Conservation (phyloP, 2,797 vertebrate species). For the Notamacropus eugenii region DNA sequence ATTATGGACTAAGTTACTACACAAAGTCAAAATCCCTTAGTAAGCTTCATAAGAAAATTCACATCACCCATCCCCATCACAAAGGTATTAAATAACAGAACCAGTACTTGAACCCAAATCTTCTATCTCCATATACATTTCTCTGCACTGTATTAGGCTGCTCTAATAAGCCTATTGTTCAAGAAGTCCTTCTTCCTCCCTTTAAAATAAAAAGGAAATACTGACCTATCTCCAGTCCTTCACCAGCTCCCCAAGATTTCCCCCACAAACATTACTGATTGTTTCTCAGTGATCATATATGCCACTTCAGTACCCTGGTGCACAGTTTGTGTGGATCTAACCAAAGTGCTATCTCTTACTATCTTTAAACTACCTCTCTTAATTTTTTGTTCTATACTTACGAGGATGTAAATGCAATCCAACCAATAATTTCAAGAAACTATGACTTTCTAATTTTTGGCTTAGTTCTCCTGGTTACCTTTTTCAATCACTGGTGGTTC, state of each 20-base stretch:
- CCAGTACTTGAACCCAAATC: not conserved
- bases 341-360: not conserved
- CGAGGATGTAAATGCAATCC: not conserved
- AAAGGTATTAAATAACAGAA: not conserved
- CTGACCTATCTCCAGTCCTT: not conserved
- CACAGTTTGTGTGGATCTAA: not conserved
- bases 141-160: not conserved
- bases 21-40: not conserved
- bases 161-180: not conserved
- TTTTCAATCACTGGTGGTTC: constrained; percentile 21
- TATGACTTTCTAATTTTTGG: constrained; percentile 3
- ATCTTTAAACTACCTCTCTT: not conserved
- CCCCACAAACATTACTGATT: not conserved
- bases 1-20: not conserved
- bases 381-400: not conserved
- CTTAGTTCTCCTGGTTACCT: constrained; percentile 8
- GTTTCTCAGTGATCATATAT: not conserved
- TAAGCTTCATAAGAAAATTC: not conserved
- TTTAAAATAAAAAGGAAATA: not conserved
- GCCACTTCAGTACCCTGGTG: too few species aligned
- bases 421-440: constrained; percentile 23
- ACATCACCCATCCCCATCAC: not conserved
- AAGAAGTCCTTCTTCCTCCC: not conserved
- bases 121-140: not conserved
- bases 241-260: not conserved